These are phyloP conservation scores for Illadopsis cleaveri DNA, from an alignment of 2,113 vertebrate genomes.

Conservation along the genomic window DNA sequence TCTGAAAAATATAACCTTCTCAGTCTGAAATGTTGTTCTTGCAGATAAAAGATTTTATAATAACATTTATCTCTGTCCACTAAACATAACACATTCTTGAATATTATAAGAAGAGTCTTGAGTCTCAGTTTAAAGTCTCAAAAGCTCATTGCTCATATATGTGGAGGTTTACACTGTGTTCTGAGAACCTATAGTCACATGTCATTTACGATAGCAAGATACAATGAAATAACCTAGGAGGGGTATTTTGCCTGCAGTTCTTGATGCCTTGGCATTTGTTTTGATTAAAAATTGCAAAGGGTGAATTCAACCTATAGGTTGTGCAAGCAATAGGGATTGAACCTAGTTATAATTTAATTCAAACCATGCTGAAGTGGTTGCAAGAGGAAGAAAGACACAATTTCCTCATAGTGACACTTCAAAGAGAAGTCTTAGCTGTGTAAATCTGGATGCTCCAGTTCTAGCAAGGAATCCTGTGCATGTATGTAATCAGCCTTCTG, in stretches of 20 bases:
- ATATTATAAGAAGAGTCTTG: not conserved
- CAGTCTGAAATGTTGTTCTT: not conserved
- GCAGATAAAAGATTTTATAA: not conserved
- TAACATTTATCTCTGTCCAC: not conserved
- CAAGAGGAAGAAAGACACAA: not conserved
- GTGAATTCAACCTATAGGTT: not conserved
- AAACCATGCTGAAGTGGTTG: not conserved
- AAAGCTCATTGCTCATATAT: not conserved
- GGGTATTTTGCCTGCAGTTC: not conserved
- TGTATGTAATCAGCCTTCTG: not conserved
- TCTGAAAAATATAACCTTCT: not conserved
- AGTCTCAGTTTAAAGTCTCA: not conserved
- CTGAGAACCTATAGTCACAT: not conserved
- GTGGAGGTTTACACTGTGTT: not conserved
- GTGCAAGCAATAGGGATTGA: not conserved
- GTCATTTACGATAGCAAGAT: not conserved
- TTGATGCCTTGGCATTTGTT: not conserved
- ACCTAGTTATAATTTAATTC: not conserved
- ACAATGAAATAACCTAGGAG: not conserved
- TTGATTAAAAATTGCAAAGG: not conserved
- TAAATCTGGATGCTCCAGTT: slow-evolving; percentile 27
- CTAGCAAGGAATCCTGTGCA: not conserved
- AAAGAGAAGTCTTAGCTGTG: not conserved
- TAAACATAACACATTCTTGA: not conserved
- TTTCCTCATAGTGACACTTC: slow-evolving; percentile 21